Evolutionary conservation across 2,888 invertebrate genomes (phyloP).

Genomic region (Phytoseiulus persimilis): DNA sequence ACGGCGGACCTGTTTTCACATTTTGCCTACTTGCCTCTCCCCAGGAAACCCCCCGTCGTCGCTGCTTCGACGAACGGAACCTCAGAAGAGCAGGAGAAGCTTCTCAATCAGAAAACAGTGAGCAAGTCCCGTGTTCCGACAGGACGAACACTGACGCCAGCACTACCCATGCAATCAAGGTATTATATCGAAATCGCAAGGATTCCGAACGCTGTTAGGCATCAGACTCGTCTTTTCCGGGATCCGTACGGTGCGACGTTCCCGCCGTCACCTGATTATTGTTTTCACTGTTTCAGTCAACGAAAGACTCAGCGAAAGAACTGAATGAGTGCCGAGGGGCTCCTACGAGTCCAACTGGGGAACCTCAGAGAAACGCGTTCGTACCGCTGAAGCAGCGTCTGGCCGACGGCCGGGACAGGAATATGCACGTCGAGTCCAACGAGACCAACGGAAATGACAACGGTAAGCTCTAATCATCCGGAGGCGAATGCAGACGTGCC

Average conservation of each 20-base stretch:
- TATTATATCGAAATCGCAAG: neutral
- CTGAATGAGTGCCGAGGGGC: neutral
- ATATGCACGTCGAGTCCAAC: neutral
- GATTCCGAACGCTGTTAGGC: no score
- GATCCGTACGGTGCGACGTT: no score
- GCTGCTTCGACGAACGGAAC: neutral
- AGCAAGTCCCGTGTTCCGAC: slow-evolving; percentile 31
- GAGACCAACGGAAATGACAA: neutral
- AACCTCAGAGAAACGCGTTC: neutral
- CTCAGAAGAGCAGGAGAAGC: neutral
- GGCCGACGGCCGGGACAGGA: neutral
- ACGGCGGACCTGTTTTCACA: no score
- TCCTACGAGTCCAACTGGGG: neutral
- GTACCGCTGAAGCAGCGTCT: neutral
- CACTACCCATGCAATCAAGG: neutral
- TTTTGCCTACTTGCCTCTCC: no score
- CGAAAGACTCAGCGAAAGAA: neutral
- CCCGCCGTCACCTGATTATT: neutral
- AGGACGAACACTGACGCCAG: slow-evolving; percentile 9
- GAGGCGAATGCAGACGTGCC: no score
- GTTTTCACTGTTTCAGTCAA: neutral
- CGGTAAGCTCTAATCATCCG: neutral
- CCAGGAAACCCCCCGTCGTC: neutral
- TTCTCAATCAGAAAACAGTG: neutral
- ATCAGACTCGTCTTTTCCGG: neutral